Evolutionary conservation across 2,888 invertebrate species (phyloP), one percentile per base, ranked within the genome.

Genomic region (Muschampia plurimacula): DNA sequence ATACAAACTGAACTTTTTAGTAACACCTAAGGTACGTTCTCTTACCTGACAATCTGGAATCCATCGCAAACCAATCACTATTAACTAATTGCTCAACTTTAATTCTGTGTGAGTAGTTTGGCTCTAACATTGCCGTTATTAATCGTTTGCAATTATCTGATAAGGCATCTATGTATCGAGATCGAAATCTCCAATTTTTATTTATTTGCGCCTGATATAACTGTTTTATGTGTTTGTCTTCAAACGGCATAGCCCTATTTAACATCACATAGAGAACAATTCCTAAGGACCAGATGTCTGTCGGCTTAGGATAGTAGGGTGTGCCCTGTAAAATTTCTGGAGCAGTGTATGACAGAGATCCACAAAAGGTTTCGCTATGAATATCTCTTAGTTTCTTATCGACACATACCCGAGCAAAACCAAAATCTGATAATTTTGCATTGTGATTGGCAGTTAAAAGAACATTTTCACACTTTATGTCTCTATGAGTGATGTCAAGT

Each of bases 381-480:
- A 96, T 86, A 41, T 93, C 90, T 71, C 84, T 88, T 59, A 88
- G 82, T 71, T 86, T 85, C 65, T 89, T 88, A 77, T 95, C 92
- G 22, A 95, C 87, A 77, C 92, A 92, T 63, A 81, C 77, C 6
- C 95, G 95, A 0, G 97, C 96, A 85, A 98, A 98, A 3, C 98
- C 98, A 82, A 98, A 98, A 87, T 98, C 98, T 0, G 97, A 97
- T 28, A 97, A 84, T 85, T 98, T 98, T 4, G 97, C 95, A 81
- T 97, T 97, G 84, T 96, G 96, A 82, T 97, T 96, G 10, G 94
- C 93, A 0, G 97, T 97, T 8, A 97, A 90, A 2, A 97, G 89
- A n/a, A 97, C 95, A 83, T 98, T 98, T 89, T 98, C 97, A 83
- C 97, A 97, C 88, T 98, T 98, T 73, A 98, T 95, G 86, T 98